Evolutionary conservation across 2,797 vertebrate genomes (phyloP), one percentile per base, ranked within the genome.

Genomic region (Chelon auratus): DNA sequence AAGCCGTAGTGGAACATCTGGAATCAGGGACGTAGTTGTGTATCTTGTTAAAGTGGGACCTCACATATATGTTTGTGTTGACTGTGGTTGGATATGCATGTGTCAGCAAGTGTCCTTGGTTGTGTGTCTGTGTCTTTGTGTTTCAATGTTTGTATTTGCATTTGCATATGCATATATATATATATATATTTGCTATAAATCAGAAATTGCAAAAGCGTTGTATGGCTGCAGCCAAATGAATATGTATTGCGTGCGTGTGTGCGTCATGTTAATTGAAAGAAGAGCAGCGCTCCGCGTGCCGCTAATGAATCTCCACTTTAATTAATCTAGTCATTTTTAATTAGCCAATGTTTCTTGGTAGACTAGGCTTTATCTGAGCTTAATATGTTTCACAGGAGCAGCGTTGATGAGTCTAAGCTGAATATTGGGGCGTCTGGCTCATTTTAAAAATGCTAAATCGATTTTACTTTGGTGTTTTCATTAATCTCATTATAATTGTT

Each of bases 241-340:
- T 61, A 33, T 10, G 0, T 47, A 43, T 36, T 18, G 39, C 36
- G 56, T 50, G 53, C 48, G 13, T 11, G 37, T 51, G 45, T 43
- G 17, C 9, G 13, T 75, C 62, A 62, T 58, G 75, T 75, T 87
- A 87, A 89, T 78, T 85, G 80, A 80, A 88, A 82, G 74, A 71
- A 69, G 82, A 65, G 7, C 50, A 14, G 47, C 50, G 22, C 48
- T 50, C 18, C 8, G 18, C 67, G 75, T 40, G 73, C 78, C 72
- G 45, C 90, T 87, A 90, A 91, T 72, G 66, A 91, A 89, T 90
- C 82, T 90, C 78, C 88, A 87, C 83, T 86, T 89, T 90, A 92
- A 92, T 92, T 90, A 91, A 91, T 91, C 90, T 64, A 85, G 90
- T 92, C 87, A 87, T 92, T 92, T 92, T 92, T 92, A 93, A 93